Evolutionary conservation across 2,113 vertebrate genomes (phyloP), one percentile per base, ranked within the genome.

Genomic region (Lophochroa leadbeateri): DNA sequence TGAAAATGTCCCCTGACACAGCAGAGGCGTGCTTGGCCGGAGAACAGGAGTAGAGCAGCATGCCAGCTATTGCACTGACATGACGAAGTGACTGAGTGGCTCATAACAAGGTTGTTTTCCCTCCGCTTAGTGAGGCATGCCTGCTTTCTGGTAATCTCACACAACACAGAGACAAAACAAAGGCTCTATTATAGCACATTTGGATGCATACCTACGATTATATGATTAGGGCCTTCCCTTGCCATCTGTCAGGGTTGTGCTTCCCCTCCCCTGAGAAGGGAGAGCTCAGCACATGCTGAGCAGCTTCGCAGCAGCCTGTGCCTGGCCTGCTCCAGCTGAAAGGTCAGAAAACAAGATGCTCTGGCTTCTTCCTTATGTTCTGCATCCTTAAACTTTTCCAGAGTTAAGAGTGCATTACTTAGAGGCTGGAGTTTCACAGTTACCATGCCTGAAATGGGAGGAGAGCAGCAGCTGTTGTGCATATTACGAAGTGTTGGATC

Each of bases 381-480:
- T 35, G 10, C 47, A n/a, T 31, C 64, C 64, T 75, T 78, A 35
- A 76, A 83, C 25, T 78, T 86, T 28, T 60, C 29, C 44, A 76
- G 39, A 86, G 47, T 86, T 60, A 74, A 88, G 33, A 89, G 41
- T 11, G 21, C 16, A 24, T 90, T 71, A 81, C 72, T 84, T 71
- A 84, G 80, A 90, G 68, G 50, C 41, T 81, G 44, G 21, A 75
- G 24, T 64, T 81, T 61, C 58, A 52, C 61, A 74, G 21, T 35
- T 83, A 81, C 47, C 11, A 14, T 37, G 80, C 39, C 60, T 46
- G 39, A 78, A 68, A 92, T 6, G 3, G 16, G 37, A 95, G 46
- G 60, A 91, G 64, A 92, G 92, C 83, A 88, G 72, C 92, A 94
- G 76, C 86, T 95, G 91, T 33, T 71, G 55, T 83, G 79, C 17